phyloP scores from a whole-genome alignment of 2,888 invertebrate species.

The Meganola albula region DNA sequence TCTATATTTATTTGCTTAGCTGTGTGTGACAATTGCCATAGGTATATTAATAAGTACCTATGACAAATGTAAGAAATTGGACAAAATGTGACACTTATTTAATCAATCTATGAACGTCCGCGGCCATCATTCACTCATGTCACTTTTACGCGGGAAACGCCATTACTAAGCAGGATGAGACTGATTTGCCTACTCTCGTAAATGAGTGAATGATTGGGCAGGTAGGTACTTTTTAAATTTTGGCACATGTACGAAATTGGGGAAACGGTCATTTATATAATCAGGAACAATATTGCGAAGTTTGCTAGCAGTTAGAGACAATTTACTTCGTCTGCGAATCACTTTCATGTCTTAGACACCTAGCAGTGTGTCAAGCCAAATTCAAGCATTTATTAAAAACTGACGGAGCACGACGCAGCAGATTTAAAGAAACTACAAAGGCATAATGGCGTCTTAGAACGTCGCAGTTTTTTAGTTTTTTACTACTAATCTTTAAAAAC shows the following conservation, averaged over 20 bases:
- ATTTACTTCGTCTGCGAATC: background rate
- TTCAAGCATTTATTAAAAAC: too few species aligned
- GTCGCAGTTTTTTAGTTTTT: too few species aligned
- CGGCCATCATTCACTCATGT: slow-evolving; percentile 32
- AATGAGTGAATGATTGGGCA: slow-evolving; percentile 44
- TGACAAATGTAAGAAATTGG: too few species aligned
- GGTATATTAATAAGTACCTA: too few species aligned
- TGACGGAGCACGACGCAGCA: too few species aligned
- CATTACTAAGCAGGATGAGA: slow-evolving; percentile 64
- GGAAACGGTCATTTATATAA: slow-evolving; percentile 28
- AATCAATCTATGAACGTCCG: slow-evolving; percentile 22
- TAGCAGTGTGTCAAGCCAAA: background rate
- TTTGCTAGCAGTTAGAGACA: background rate
- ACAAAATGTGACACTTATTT: too few species aligned
- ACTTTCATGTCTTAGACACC: background rate
- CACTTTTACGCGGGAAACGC: slow-evolving; percentile 58
- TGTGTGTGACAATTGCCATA: too few species aligned
- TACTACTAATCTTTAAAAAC: too few species aligned
- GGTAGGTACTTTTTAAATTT: too few species aligned
- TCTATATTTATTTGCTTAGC: too few species aligned
- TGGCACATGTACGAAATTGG: slow-evolving; percentile 44
- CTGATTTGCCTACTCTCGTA: slow-evolving; percentile 45
- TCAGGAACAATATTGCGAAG: background rate
- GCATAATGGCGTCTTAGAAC: too few species aligned
- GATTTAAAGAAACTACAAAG: too few species aligned